Evolutionary conservation across 2,888 invertebrate genomes (phyloP), one percentile per base, ranked within the genome.

Genomic region (Xiphydria camelus): DNA sequence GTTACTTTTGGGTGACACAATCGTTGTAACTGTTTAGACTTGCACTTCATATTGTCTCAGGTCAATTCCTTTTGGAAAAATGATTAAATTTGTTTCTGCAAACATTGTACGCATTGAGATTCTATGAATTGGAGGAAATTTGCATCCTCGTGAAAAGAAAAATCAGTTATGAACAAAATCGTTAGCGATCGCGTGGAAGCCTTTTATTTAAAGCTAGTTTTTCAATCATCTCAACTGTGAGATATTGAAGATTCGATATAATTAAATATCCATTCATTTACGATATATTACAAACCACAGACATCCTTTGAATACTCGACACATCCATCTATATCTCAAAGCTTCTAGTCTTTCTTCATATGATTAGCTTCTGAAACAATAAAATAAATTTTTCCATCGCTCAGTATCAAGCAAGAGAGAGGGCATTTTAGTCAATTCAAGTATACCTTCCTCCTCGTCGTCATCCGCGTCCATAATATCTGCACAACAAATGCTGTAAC

Each of bases 401-500:
- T 23, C n/a, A n/a, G 7, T 23, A 23, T 23, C 23, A 23, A 23
- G 7, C n/a, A 23, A 7, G 19, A 12, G 17, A 6, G 5, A 17
- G 4, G 2, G 5, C 4, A 41, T 31, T 34, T 45, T 36, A 22
- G 23, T 25, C 32, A 33, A 25, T 23, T 33, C 39, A 36, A 42
- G 31, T 19, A n/a, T 73, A 76, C 77, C 78, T 63, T 80, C 81
- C 45, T 75, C 76, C 50, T 90, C 90, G 41, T 90, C 90, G 44
- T 92, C 93, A 33, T 89, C 88, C 1, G 92, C 92, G 73, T 95
- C 96, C 55, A 95, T 79, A 64, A 97, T 93, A 73, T 98, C 97
- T 40, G 94, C 89, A 73, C 97, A 98, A 77, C 94, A 98, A 51
- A 96, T 88, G 1, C 95, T 94, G 75, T 98, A 98, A 70, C 94